phyloP scores from a whole-genome alignment of 2,888 invertebrate species.

The Latrodectus hesperus region DNA sequence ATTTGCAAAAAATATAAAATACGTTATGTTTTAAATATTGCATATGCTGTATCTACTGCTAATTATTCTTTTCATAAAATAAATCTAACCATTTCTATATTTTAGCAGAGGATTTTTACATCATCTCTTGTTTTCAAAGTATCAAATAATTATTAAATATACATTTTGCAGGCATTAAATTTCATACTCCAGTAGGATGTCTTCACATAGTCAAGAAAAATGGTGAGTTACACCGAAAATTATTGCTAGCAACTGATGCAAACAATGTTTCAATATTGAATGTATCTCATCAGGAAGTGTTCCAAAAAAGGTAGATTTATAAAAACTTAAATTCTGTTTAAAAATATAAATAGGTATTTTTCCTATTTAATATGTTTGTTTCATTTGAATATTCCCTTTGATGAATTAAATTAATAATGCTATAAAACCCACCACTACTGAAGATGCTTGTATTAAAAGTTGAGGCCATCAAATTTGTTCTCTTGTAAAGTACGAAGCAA shows the following conservation, averaged over 20 bases:
- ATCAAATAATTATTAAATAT: not conserved
- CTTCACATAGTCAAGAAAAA: slow-evolving; percentile 29
- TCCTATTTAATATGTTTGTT: no score
- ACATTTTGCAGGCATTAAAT: slow-evolving; percentile 32
- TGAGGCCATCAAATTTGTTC: no score
- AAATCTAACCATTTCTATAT: not conserved
- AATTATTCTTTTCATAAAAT: not conserved
- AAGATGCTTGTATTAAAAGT: not conserved
- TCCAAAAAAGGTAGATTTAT: slow-evolving; percentile 20
- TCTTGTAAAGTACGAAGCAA: no score
- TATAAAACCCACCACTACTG: not conserved
- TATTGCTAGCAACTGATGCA: not conserved
- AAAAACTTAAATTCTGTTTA: not conserved
- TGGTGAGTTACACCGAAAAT: not conserved
- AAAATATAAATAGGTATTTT: no score
- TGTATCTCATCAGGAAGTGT: not conserved
- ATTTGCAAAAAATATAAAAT: no score
- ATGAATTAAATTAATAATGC: not conserved
- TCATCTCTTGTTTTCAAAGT: not conserved
- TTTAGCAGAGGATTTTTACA: not conserved
- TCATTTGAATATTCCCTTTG: not conserved
- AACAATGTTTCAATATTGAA: slow-evolving; percentile 4
- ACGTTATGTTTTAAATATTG: no score
- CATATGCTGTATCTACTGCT: no score
- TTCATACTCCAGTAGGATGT: slow-evolving; percentile 56